Conservation (phyloP, 2,113 vertebrate species). For the Cyprinus carpio region DNA sequence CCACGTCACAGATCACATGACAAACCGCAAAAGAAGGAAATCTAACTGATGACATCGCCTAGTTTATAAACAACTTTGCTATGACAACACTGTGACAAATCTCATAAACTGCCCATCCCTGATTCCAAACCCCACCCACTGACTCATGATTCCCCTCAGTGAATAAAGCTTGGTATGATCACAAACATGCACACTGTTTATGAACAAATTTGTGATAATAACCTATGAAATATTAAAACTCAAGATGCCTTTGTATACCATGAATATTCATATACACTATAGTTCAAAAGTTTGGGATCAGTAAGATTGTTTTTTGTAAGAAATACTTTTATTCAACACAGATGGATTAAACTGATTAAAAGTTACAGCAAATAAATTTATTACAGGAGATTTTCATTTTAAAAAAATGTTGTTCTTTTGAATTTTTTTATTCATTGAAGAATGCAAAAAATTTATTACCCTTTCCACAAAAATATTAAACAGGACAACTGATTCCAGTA, state of each 20-base stretch:
- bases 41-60: background rate
- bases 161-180: background rate
- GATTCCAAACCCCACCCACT: slow-evolving; percentile 64
- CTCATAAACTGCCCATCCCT: slow-evolving; percentile 51
- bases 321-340: background rate
- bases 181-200: background rate
- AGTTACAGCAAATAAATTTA: background rate
- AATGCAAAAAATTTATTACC: background rate
- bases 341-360: background rate
- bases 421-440: background rate
- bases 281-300: background rate
- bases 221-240: background rate
- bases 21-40: background rate
- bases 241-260: background rate
- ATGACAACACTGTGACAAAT: slow-evolving; percentile 31
- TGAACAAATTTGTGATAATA: background rate
- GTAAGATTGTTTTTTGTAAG: background rate
- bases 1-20: background rate
- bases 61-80: slow-evolving; percentile 40
- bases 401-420: background rate
- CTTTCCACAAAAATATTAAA: background rate
- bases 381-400: background rate
- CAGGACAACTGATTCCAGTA: background rate
- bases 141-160: slow-evolving; percentile 56
- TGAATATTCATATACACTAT: background rate